These are phyloP conservation scores for Phasia obesa DNA, from an alignment of 2,888 invertebrate genomes.

Conservation along the genomic window DNA sequence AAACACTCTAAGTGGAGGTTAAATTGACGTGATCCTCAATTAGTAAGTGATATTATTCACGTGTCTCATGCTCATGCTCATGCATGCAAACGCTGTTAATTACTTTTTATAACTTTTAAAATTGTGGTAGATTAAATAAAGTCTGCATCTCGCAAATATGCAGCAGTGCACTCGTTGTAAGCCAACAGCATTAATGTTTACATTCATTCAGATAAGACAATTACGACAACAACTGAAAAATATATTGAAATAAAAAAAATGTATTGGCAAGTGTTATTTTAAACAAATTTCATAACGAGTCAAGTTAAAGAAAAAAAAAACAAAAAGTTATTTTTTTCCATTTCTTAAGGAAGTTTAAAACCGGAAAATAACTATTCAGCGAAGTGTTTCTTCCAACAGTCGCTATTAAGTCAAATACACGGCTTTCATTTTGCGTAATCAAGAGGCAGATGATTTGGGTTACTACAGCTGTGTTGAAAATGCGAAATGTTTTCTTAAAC, in stretches of 20 bases:
- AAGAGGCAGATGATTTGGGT: constrained; percentile 46
- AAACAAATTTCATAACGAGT: constrained; percentile 48
- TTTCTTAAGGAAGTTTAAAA: constrained; percentile 45
- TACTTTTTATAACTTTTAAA: constrained; percentile 54
- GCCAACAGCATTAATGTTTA: constrained; percentile 51
- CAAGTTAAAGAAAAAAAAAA: constrained; percentile 2
- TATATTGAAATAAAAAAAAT: not conserved
- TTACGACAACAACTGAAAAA: constrained; percentile 37
- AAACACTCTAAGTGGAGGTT: constrained; percentile 12
- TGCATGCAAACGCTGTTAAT: constrained; percentile 54
- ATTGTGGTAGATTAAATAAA: constrained; percentile 52
- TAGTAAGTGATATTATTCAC: constrained; percentile 54
- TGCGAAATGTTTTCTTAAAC: constrained; percentile 3
- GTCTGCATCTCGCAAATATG: constrained; percentile 17
- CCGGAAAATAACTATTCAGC: constrained; percentile 33
- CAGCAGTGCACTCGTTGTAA: constrained; percentile 44
- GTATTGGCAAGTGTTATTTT: constrained; percentile 57
- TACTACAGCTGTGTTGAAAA: constrained; percentile 44
- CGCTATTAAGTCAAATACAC: not conserved
- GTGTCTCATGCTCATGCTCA: constrained; percentile 40
- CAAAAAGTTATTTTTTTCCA: not conserved
- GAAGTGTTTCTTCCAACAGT: not conserved
- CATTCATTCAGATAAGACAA: constrained; percentile 62
- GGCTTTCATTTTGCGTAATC: not conserved
- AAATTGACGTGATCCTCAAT: constrained; percentile 52